Conservation (phyloP, 2,113 vertebrate species). For the Dipodomys merriami region DNA sequence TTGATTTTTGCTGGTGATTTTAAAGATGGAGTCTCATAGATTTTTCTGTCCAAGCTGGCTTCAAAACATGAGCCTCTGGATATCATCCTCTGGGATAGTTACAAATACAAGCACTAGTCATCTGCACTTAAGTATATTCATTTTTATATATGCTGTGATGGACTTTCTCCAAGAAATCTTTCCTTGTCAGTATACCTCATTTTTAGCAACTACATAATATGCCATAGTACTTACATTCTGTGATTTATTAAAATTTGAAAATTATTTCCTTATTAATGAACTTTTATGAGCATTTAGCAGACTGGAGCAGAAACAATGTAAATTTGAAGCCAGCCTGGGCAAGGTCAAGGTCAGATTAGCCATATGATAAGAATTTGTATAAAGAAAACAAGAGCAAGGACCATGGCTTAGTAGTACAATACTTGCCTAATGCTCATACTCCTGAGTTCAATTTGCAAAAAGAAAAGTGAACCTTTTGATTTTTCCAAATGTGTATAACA, state of each 20-base stretch:
- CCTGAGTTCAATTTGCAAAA: background rate
- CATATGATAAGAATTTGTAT: background rate
- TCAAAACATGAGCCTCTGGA: no score
- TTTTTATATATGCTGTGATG: conserved; percentile 18
- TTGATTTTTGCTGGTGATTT: background rate
- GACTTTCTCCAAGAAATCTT: background rate
- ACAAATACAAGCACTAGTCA: no score
- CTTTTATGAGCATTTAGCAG: background rate
- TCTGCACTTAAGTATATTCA: background rate
- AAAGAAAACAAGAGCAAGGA: background rate
- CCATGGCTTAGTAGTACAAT: background rate
- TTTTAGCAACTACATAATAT: conserved; percentile 30
- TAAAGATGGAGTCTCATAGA: background rate
- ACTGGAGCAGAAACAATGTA: background rate
- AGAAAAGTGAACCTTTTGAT: background rate
- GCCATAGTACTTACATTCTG: background rate
- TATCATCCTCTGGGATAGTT: no score
- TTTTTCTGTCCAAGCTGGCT: no score
- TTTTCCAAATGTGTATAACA: background rate
- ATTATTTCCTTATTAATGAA: conserved; percentile 6
- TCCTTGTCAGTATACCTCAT: conserved; percentile 1
- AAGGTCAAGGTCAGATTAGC: no score
- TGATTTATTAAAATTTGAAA: background rate
- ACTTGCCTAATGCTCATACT: no score
- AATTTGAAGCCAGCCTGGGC: background rate